These are phyloP conservation scores for Drosophila busckii DNA, from an alignment of 1,140 invertebrate genomes.

Conservation along the genomic window DNA sequence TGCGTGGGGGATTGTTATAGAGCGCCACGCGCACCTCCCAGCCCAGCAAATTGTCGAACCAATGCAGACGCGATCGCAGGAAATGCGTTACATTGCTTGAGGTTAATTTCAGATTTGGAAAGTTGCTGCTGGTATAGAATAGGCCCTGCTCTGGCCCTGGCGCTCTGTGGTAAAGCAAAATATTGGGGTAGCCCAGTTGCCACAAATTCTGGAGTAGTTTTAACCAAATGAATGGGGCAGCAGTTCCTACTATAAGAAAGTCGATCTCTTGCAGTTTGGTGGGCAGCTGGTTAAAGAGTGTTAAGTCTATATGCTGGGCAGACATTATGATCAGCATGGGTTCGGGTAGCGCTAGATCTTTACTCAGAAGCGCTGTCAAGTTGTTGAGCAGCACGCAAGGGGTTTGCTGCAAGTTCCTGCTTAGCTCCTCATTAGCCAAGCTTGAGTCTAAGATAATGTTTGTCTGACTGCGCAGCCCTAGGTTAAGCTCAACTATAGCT, in stretches of 20 bases:
- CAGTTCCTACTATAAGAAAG: constrained; percentile 13
- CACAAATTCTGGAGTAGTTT: neutral
- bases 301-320: neutral
- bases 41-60: constrained; percentile 20
- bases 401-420: too few species aligned
- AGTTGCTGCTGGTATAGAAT: constrained; percentile 4
- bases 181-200: constrained; percentile 25
- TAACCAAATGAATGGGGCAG: constrained; percentile 10
- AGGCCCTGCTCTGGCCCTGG: neutral
- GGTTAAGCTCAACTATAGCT: neutral
- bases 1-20: constrained; percentile 31
- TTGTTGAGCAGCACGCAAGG: neutral
- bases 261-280: constrained; percentile 11
- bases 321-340: constrained; percentile 20
- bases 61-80: constrained; percentile 22
- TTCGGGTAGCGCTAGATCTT: neutral
- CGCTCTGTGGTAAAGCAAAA: constrained; percentile 19
- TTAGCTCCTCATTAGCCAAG: too few species aligned
- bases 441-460: too few species aligned
- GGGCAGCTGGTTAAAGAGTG: constrained; percentile 4
- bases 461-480: too few species aligned
- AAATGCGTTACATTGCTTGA: constrained; percentile 7
- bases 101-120: neutral
- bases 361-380: neutral
- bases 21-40: constrained; percentile 24